These are phyloP conservation scores for Artibeus jamaicensis DNA, from an alignment of 2,797 vertebrate genomes.

Conservation along the genomic window DNA sequence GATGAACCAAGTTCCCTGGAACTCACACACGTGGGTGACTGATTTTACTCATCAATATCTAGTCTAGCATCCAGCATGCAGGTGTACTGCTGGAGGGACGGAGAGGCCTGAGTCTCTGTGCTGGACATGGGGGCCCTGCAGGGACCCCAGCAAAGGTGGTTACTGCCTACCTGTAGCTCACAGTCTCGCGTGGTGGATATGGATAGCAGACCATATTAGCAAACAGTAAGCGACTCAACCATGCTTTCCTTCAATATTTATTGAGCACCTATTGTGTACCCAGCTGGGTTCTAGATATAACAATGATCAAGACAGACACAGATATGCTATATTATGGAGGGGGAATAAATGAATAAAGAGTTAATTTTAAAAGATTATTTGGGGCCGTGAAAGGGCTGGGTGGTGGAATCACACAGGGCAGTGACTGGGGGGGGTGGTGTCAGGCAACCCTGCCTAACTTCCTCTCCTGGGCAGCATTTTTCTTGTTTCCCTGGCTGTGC, in stretches of 20 bases:
- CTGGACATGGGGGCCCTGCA: neutral
- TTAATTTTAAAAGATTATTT: neutral
- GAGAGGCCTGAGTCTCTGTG: neutral
- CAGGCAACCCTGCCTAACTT: neutral
- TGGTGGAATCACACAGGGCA: neutral
- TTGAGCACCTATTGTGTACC: neutral
- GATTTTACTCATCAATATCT: neutral
- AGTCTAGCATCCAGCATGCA: too few relatives aligned
- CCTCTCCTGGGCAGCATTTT: neutral
- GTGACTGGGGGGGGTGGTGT: neutral
- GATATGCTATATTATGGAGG: neutral
- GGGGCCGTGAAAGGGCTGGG: neutral
- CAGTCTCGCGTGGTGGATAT: neutral
- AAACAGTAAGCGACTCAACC: neutral
- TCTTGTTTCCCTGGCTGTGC: neutral
- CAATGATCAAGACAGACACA: neutral
- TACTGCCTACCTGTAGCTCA: neutral
- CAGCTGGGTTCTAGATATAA: neutral
- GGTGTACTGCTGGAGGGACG: too few relatives aligned
- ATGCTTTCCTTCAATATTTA: neutral
- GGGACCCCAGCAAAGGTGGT: neutral
- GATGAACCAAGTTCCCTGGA: neutral
- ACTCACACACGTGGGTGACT: neutral
- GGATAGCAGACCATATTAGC: neutral
- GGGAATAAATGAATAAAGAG: neutral